Base-by-base conservation (phyloP, 2,797 vertebrate genomes). In the Numenius phaeopus region DNA sequence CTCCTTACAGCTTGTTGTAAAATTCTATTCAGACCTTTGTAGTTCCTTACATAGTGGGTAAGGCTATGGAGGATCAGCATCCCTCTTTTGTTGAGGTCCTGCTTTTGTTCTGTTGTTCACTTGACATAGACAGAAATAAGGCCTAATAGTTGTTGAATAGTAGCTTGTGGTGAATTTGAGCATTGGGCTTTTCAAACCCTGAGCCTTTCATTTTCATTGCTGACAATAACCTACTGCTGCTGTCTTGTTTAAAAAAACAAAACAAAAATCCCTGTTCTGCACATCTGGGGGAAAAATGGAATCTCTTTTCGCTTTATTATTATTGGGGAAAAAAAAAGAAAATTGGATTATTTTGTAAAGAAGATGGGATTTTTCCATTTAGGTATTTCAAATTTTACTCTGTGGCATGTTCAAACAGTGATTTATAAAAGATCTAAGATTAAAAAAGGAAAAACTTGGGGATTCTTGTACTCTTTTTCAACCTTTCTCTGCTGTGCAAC, bases 1-100 rank as follows among this genome's bases (percentile, higher is more conserved):
- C 42, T 94, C 47, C 75, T 91, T 65, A 66, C 86, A 32, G 42
- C 89, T 87, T 67, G 46, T 94, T 97, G 44, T 91, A 91, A 89
- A 96, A 78, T 49, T 87, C 69, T 80, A 67, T 96, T 95, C 81
- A 96, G 15, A 72, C 42, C 61, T 91, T 94, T 97, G 59, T 95
- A 62, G 32, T 80, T 61, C 69, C 37, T 87, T 81, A 40, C 39
- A 83, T 54, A 92, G 78, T 15, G 40, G 37, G 57, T 75, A 91
- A 75, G 78, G 62, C 80, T 67, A 0, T 83, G 91, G 76, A 92
- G 81, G 83, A 90, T 96, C 66, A 85, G 94, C 87, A 44, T 85
- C 64, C 72, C 69, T 73, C 75, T 96, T 95, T 92, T 83, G 70
- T 97, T 94, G 59, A 76, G 44, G n/a, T 92, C 34, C 79, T 91